Evolutionary conservation across 2,888 invertebrate genomes (phyloP), one percentile per base, ranked within the genome.

Genomic region (Podotricha telesiphe): DNA sequence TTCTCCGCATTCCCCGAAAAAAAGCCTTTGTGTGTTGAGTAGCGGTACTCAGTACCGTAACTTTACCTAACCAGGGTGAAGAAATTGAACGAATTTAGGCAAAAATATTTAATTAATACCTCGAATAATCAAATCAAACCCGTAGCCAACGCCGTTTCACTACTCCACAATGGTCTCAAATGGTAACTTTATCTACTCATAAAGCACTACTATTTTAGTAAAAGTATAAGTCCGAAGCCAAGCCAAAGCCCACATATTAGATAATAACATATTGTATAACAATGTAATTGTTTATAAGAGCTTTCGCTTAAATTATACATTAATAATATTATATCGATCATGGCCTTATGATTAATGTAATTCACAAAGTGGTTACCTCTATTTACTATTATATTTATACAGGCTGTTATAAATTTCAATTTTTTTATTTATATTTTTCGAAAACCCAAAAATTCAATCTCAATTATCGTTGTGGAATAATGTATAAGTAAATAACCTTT

Each of bases 311-410:
- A 67, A 73, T 59, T 50, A 62, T 70, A 71, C 74, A 77, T 77
- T 75, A 73, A 77, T 78, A 73, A 77, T 74, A 68, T 69, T 72
- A 62, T 76, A 78, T 77, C 74, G 76, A 74, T 74, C 73, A 75
- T 65, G 70, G 74, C 71, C 73, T 80, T 75, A 81, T 85, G 87
- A 86, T 86, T 82, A 81, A 86, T 86, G 80, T 72, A 77, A 80
- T 80, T 78, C 77, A 79, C 77, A 78, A 75, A 73, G 77, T 72
- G 73, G 73, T 72, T 74, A 68, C 69, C 63, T 48, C 50, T 66
- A 74, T 67, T 66, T 68, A 73, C 70, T 73, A 47, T 63, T 62
- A 37, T 62, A 53, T 53, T 50, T 47, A 56, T 77, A 81, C 74
- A 80, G 77, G 69, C 2, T 78, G 79, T 65, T 76, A 40, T 6